Percentiles rank a stretch among this genome's conserved stretches.
Evolutionary conservation across 2,113 vertebrate species (phyloP).

Genomic region (Morone saxatilis): DNA sequence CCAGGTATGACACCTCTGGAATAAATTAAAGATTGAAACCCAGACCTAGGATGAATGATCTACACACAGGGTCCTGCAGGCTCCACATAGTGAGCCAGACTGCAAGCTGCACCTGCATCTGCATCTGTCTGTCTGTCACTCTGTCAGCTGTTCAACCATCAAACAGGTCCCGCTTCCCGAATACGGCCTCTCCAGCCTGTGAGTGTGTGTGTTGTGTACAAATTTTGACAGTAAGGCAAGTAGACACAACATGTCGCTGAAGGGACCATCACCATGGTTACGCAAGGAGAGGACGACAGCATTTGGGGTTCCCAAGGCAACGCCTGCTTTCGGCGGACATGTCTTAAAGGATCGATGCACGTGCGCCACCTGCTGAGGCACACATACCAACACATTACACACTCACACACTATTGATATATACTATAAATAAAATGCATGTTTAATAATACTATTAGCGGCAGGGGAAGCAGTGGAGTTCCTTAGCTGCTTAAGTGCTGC

Average conservation of each 20-base stretch:
- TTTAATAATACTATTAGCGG: not conserved
- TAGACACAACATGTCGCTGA: constrained; percentile 68
- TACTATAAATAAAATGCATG: not conserved
- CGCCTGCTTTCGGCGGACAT: constrained; percentile 31
- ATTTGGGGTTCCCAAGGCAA: constrained; percentile 60
- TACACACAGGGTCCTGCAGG: not conserved
- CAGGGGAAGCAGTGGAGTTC: not conserved
- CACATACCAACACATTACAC: not conserved
- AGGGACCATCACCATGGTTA: constrained; percentile 74
- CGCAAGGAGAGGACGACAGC: constrained; percentile 59
- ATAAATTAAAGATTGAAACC: not conserved
- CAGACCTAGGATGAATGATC: not conserved
- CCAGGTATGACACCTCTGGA: not conserved
- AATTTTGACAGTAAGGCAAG: constrained; percentile 68
- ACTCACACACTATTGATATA: not conserved
- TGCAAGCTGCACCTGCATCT: constrained; percentile 39
- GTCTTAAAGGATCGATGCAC: constrained; percentile 55
- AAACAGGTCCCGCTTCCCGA: constrained; percentile 22
- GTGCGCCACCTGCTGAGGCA: not conserved
- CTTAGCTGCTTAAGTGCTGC: not conserved
- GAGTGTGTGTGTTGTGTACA: constrained; percentile 11
- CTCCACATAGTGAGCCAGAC: not conserved
- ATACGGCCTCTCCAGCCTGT: constrained; percentile 20
- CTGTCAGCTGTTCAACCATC: constrained; percentile 39
- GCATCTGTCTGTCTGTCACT: constrained; percentile 20